A percentile compares a stretch with the other conserved stretches of the same genome.
Conservation (phyloP, 2,888 invertebrate genomes). For the Hirtodrosophila histrioides region DNA sequence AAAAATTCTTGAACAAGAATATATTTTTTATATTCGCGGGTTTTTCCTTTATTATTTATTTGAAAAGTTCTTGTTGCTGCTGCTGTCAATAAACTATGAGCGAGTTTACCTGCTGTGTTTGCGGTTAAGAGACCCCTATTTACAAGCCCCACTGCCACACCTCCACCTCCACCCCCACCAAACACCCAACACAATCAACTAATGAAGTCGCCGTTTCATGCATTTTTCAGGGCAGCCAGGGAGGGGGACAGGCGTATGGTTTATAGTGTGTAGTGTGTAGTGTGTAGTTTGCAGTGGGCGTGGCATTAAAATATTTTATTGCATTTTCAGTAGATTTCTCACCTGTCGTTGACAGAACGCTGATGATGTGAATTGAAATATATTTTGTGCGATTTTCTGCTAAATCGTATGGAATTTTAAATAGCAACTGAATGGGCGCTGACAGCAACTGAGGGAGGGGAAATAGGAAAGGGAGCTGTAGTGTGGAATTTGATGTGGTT, state of each 20-base stretch:
- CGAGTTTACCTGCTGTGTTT: slow-evolving; percentile 35
- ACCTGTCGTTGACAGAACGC: slow-evolving; percentile 46
- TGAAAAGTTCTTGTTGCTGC: slow-evolving; percentile 5
- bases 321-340: slow-evolving; percentile 37
- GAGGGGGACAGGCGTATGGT: neutral
- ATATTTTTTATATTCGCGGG: slow-evolving; percentile 23
- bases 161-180: neutral
- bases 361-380: slow-evolving; percentile 41
- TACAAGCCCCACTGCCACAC: neutral
- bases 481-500: slow-evolving; percentile 10
- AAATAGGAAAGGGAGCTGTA: neutral
- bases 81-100: slow-evolving; percentile 57
- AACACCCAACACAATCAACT: slow-evolving; percentile 46
- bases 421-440: slow-evolving; percentile 34
- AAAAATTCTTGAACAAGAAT: slow-evolving; percentile 31
- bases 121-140: slow-evolving; percentile 36
- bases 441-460: slow-evolving; percentile 24
- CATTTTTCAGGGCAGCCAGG: slow-evolving; percentile 12
- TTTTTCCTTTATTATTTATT: slow-evolving; percentile 6
- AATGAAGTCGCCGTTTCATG: slow-evolving; percentile 50
- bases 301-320: slow-evolving; percentile 54
- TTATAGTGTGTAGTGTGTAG: no score
- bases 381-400: slow-evolving; percentile 35
- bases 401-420: slow-evolving; percentile 56
- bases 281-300: slow-evolving; percentile 2